Conservation (phyloP, 2,888 invertebrate genomes). For the Linyphia triangularis region DNA sequence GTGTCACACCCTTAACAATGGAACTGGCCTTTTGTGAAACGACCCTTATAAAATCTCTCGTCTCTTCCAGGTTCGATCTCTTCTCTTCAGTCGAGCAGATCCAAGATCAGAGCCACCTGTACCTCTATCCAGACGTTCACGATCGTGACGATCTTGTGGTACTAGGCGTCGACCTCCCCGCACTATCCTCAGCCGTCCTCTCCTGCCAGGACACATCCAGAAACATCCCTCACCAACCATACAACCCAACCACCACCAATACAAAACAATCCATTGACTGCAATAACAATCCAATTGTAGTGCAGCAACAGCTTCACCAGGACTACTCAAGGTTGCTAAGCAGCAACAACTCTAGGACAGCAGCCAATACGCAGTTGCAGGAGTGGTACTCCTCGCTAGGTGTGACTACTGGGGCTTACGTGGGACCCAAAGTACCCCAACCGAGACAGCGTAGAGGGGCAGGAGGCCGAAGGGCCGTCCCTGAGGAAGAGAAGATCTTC, state of each 20-base stretch:
- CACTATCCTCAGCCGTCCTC: slow-evolving; percentile 77
- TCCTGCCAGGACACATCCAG: slow-evolving; percentile 27
- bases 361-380: neutral
- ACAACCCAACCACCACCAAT: neutral
- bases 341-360: neutral
- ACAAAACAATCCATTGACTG: neutral
- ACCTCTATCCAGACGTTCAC: slow-evolving; percentile 32
- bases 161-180: slow-evolving; percentile 80
- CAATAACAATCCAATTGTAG: slow-evolving; percentile 11
- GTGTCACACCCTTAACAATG: too few relatives aligned
- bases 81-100: slow-evolving; percentile 27
- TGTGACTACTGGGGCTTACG: neutral
- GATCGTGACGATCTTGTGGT: slow-evolving; percentile 78
- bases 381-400: slow-evolving; percentile 47
- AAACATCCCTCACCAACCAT: neutral
- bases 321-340: slow-evolving; percentile 31
- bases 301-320: slow-evolving; percentile 13
- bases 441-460: slow-evolving; percentile 13
- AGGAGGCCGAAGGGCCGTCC: slow-evolving; percentile 32
- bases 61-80: slow-evolving; percentile 47
- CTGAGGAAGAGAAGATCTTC: slow-evolving; percentile 71
- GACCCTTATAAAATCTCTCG: neutral
- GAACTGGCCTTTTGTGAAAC: too few relatives aligned
- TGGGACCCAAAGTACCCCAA: neutral
- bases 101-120: slow-evolving; percentile 25